phyloP scores from a whole-genome alignment of 2,797 vertebrate genomes.

The Takifugu rubripes region DNA sequence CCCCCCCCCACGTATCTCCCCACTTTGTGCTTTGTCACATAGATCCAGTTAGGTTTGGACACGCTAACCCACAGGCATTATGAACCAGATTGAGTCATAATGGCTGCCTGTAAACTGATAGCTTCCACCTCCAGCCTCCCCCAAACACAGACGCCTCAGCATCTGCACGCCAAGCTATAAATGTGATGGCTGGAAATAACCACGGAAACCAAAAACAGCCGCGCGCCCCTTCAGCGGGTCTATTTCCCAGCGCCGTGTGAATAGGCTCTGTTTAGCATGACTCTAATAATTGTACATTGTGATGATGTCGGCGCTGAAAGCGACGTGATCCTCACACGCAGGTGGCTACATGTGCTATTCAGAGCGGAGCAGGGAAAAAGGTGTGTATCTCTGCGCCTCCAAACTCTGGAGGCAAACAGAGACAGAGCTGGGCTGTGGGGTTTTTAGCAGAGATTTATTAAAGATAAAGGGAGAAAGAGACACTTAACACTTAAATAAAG shows the following conservation, averaged over 20 bases:
- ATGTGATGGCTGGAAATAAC: conserved; percentile 42
- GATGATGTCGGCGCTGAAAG: conserved; percentile 25
- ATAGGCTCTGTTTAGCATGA: conserved; percentile 10
- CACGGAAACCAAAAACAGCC: conserved; percentile 23
- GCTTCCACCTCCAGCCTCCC: conserved; percentile 48
- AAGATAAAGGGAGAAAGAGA: conserved; percentile 43
- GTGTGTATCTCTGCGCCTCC: conserved; percentile 17
- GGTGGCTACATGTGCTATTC: conserved; percentile 18
- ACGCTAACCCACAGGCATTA: conserved; percentile 45
- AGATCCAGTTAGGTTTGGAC: conserved; percentile 49
- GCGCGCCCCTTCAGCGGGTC: conserved; percentile 21
- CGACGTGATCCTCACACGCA: conserved; percentile 23
- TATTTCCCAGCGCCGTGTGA: conserved; percentile 30
- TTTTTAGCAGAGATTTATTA: conserved; percentile 38
- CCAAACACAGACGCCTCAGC: conserved; percentile 31
- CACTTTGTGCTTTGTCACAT: conserved; percentile 38
- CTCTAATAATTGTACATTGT: conserved; percentile 25
- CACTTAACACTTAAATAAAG: conserved; percentile 13
- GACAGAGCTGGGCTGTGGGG: conserved; percentile 43
- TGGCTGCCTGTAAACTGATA: conserved; percentile 51
- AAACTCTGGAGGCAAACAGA: conserved; percentile 42
- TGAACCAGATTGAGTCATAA: conserved; percentile 50
- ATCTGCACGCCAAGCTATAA: conserved; percentile 36
- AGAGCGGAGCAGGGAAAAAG: neutral
- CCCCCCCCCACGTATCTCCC: conserved; percentile 26